Evolutionary conservation across 2,888 invertebrate species (phyloP).

Genomic region (Cerastis leucographa): DNA sequence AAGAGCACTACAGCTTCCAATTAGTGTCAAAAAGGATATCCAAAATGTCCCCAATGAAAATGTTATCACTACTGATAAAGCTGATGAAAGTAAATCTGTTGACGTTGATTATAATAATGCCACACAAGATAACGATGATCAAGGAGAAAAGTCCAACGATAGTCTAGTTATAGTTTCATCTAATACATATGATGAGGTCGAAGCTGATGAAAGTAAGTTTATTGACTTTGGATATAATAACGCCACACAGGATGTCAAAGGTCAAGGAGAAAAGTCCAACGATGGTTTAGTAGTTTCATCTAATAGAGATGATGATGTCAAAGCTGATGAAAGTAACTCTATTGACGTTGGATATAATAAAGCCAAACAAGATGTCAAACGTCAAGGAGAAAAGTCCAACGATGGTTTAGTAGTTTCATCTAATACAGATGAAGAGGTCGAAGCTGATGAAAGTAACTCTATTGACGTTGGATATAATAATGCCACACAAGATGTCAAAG

Average conservation of each 20-base stretch:
- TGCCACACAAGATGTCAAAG: too few species aligned
- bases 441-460: too few species aligned
- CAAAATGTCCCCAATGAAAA: slow-evolving; percentile 63
- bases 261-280: too few species aligned
- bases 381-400: too few species aligned
- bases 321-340: too few species aligned
- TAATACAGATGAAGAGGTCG: slow-evolving; percentile 62
- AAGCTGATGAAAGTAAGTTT: too few species aligned
- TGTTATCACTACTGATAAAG: slow-evolving; percentile 57
- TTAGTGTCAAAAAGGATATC: slow-evolving; percentile 73
- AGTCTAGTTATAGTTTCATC: slow-evolving; percentile 29
- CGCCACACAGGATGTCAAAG: too few species aligned
- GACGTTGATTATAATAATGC: slow-evolving; percentile 70
- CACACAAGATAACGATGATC: slow-evolving; percentile 82
- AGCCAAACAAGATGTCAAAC: too few species aligned
- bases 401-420: slow-evolving; percentile 37
- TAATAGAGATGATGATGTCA: slow-evolving; percentile 62
- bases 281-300: slow-evolving; percentile 37
- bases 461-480: too few species aligned
- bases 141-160: slow-evolving; percentile 67
- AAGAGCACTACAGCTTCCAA: slow-evolving; percentile 76
- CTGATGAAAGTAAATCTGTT: slow-evolving; percentile 41
- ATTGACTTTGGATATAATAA: too few species aligned
- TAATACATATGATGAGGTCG: slow-evolving; percentile 62
- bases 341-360: too few species aligned